Evolutionary conservation across 2,113 vertebrate species (phyloP).

Genomic region (Acanthochromis polyacanthus): DNA sequence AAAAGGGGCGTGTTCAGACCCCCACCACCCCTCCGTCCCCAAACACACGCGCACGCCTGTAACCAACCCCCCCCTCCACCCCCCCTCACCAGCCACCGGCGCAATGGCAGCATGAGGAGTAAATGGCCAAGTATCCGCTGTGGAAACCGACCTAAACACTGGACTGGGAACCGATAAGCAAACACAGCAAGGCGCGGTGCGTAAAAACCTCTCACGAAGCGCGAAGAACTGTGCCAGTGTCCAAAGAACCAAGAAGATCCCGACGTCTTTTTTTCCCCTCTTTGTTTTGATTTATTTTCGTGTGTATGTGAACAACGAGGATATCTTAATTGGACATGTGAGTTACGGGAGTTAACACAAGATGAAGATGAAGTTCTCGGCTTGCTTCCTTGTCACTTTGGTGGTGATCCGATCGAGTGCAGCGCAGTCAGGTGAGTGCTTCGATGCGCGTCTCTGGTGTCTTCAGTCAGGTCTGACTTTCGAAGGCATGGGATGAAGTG

Average conservation of each 20-base stretch:
- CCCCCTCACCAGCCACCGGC: constrained; percentile 47
- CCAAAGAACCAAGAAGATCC: constrained; percentile 33
- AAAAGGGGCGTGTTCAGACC: constrained; percentile 48
- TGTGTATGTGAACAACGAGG: constrained; percentile 48
- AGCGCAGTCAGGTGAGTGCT: constrained; percentile 83
- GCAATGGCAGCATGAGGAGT: constrained; percentile 68
- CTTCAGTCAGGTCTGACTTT: not conserved
- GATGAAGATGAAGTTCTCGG: constrained; percentile 81
- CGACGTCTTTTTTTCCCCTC: not conserved
- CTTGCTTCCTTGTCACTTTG: constrained; percentile 75
- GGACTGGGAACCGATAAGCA: constrained; percentile 65
- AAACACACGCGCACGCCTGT: not conserved
- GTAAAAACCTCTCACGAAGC: constrained; percentile 64
- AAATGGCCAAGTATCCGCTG: constrained; percentile 66
- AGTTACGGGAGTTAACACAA: constrained; percentile 77
- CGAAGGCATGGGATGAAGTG: not conserved
- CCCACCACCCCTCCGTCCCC: not conserved
- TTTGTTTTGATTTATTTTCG: not conserved
- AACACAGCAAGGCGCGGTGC: constrained; percentile 49
- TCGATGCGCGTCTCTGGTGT: constrained; percentile 3
- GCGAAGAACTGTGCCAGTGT: constrained; percentile 44
- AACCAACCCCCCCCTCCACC: not conserved
- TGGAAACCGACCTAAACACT: constrained; percentile 69
- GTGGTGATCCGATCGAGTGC: constrained; percentile 67
- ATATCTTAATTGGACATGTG: constrained; percentile 83